Conservation (phyloP, 2,888 invertebrate species). For the Meta bourneti region DNA sequence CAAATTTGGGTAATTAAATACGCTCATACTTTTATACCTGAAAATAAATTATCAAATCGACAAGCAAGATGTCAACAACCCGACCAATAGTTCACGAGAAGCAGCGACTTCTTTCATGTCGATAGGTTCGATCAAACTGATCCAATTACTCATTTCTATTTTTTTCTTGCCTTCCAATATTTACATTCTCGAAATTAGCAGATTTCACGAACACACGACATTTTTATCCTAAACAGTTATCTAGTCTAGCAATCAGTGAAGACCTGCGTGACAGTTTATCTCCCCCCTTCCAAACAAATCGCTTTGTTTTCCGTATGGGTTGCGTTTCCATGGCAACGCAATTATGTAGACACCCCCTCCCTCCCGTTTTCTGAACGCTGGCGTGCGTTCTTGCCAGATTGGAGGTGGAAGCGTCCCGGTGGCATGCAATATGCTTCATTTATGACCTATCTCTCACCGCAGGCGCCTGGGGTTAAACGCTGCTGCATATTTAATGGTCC, state of each 20-base stretch:
- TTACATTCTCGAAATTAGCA: conserved; percentile 42
- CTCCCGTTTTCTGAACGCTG: neutral
- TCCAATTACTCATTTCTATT: conserved; percentile 30
- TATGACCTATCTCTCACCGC: conserved; percentile 67
- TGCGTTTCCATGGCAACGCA: conserved; percentile 63
- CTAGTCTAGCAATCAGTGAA: conserved; percentile 63
- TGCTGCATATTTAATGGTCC: conserved; percentile 54
- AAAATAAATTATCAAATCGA: too few species aligned
- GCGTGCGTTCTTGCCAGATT: conserved; percentile 36
- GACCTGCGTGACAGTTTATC: conserved; percentile 62
- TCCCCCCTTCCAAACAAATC: conserved; percentile 64
- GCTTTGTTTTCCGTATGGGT: conserved; percentile 66
- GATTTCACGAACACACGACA: conserved; percentile 3
- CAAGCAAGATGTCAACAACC: too few species aligned
- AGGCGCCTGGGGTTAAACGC: conserved; percentile 67
- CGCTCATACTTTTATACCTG: too few species aligned
- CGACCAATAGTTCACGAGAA: too few species aligned
- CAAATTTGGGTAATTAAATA: too few species aligned
- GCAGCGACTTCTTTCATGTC: too few species aligned
- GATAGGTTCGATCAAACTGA: neutral
- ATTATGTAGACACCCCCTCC: conserved; percentile 25
- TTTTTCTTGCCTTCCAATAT: neutral
- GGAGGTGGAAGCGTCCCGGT: conserved; percentile 32
- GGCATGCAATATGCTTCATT: conserved; percentile 62
- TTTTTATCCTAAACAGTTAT: conserved; percentile 33